Evolutionary conservation across 2,797 vertebrate species (phyloP), one percentile per base, ranked within the genome.

Genomic region (Lutjanus argentimaculatus): DNA sequence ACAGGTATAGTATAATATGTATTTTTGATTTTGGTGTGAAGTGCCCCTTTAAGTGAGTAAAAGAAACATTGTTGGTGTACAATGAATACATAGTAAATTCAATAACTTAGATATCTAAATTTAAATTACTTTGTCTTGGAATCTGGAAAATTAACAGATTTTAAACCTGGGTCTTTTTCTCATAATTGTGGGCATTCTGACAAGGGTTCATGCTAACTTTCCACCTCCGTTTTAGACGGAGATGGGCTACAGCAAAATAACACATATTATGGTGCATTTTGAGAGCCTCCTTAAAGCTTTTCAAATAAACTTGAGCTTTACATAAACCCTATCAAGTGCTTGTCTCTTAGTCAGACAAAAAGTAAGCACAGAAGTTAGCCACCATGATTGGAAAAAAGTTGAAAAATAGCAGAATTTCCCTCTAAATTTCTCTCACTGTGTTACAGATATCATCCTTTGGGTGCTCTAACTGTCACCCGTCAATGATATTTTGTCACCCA

Each of bases 381-480:
- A 6, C 16, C 7, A 56, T 61, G 21, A 22, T 36, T 51, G 5
- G 43, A 49, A 48, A 52, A 22, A 56, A 16, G n/a, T 13, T 16
- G 11, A 30, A 53, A 43, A 25, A 57, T 8, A 66, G 13, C 52
- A 59, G 4, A 42, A 21, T 12, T 21, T 55, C 3, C 43, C 3
- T 73, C 59, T 49, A 36, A 59, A 22, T 66, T 51, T 45, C 36
- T 43, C 9, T 52, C 10, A 58, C n/a, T 8, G 36, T 51, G 22
- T 42, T 17, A 10, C 17, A 4, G 30, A 36, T 25, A 6, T 70
- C 48, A 71, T 75, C 0, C 46, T 58, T 40, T 56, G 8, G 17
- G 3, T 68, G 48, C 40, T 68, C 3, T 68, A 56, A 55, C 55
- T 64, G 55, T 9, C 42, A 66, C 25, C 42, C 56, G 42, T 74